Evolutionary conservation across 2,113 vertebrate genomes (phyloP), one percentile per base, ranked within the genome.

Genomic region (Pipra filicauda): DNA sequence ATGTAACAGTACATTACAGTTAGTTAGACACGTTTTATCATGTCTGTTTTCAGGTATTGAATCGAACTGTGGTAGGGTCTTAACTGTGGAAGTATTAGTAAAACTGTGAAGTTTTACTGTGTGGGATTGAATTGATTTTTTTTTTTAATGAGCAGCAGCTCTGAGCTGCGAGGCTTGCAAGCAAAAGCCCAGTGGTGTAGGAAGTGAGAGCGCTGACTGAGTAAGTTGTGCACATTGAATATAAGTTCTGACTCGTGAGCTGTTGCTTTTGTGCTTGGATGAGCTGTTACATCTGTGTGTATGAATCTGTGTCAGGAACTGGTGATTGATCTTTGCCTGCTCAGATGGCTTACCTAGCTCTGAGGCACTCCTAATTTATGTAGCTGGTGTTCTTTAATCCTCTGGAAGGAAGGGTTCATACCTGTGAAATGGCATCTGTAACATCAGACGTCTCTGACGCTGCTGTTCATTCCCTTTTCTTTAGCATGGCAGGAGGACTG

Each of bases 401-500:
- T 59, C 62, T 61, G 49, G n/a, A 77, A 54, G 28, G 26, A 57
- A 48, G 49, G 6, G 24, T 48, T 15, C 0, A 1, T 91, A 78
- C 7, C 20, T 76, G 9, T 67, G 39, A 59, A 80, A 75, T 72
- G 8, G 14, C 55, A 28, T n/a, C 15, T 61, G 15, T 54, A 37
- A 21, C 5, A 54, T 28, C 21, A 80, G 22, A 2, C 41, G 37
- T 73, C 37, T 88, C 79, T 97, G 58, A 96, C 48, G 55, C 30
- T n/a, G 59, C 17, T 82, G 7, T 85, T 78, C 35, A 27, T 76
- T 82, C 21, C 76, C 16, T 93, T 76, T 82, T 76, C 39, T 96
- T 66, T 95, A 99, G 99, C 81, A 99, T 99, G 97, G 98, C 98
- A 62, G 99, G 98, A 39, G 99, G 99, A 88, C 87, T 99, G 43